These are phyloP conservation scores for Petrocephalus microphthalmus DNA, from an alignment of 2,113 vertebrate species.

Conservation along the genomic window DNA sequence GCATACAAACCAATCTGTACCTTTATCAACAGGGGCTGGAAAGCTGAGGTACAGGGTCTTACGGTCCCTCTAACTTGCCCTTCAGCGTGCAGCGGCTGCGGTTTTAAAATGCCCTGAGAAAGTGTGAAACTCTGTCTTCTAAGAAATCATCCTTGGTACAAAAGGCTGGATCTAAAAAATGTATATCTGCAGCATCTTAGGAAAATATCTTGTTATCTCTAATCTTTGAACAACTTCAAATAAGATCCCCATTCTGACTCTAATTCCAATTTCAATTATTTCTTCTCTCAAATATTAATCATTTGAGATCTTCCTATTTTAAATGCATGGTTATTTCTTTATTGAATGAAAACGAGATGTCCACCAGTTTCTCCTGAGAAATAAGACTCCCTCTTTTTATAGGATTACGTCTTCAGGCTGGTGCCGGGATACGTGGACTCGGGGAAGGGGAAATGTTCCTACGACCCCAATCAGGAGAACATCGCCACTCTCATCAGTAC, in stretches of 20 bases:
- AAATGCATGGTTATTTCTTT: neutral
- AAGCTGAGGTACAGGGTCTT: constrained; percentile 68
- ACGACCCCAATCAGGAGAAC: constrained; percentile 71
- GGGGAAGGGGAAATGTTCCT: constrained; percentile 74
- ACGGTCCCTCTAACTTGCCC: too few relatives aligned
- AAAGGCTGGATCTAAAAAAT: neutral
- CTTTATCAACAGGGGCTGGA: constrained; percentile 73
- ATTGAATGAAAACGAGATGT: neutral
- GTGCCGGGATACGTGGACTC: constrained; percentile 67
- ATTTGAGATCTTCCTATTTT: neutral
- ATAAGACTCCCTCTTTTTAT: constrained; percentile 14
- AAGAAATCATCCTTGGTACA: neutral
- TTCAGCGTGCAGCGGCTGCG: neutral
- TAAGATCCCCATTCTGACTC: neutral
- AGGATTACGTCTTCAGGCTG: constrained; percentile 76
- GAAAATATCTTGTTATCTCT: neutral
- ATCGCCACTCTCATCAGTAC: constrained; percentile 68
- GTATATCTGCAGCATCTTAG: neutral
- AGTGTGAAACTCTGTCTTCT: neutral
- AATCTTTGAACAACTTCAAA: neutral
- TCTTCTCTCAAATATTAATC: neutral
- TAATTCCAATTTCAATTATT: neutral
- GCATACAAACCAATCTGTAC: constrained; percentile 75
- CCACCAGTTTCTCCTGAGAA: neutral
- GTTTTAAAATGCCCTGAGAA: neutral